Evolutionary conservation across 2,113 vertebrate species (phyloP), one percentile per base, ranked within the genome.

Genomic region (Spheniscus mendiculus): DNA sequence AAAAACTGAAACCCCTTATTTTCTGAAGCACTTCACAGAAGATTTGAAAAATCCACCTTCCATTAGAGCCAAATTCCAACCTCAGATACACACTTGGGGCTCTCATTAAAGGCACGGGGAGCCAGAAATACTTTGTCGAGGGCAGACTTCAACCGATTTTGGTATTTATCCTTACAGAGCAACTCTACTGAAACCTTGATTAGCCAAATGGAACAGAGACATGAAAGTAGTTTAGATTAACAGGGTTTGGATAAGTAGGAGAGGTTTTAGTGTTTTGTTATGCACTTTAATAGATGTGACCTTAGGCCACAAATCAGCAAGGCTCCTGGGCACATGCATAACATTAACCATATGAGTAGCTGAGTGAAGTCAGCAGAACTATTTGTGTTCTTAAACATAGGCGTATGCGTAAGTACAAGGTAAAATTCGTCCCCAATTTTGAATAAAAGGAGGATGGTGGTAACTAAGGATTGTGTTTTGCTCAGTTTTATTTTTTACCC

Each of bases 141-240:
- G 89, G 91, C 81, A 91, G 89, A 83, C 74, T 96, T 96, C 94
- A 94, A 85, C 87, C 1, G 2, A 85, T 94, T 97, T 95, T 47
- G 40, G 49, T 96, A 93, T 96, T 97, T 97, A 96, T 88, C 55
- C 91, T 96, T 40, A 83, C 62, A 93, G 84, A 97, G 27, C 25
- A 91, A 45, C 81, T 69, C 87, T 78, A 76, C 78, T 71, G 85
- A 94, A 97, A 81, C 72, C 70, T 92, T 96, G 97, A 96, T 94
- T 96, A 94, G 88, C 90, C 93, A 97, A 97, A 97, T 95, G 94
- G 95, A 97, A 97, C 78, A 87, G 94, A 91, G 71, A 96, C 94
- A 95, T 97, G 49, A 96, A 96, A 97, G 91, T 44, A 97, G 96
- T 96, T 97, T 97, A 94, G 93, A 97, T 96, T 96, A 97, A 86